These are phyloP conservation scores for Todiramphus chloris DNA, from an alignment of 2,113 vertebrate species.

Conservation along the genomic window DNA sequence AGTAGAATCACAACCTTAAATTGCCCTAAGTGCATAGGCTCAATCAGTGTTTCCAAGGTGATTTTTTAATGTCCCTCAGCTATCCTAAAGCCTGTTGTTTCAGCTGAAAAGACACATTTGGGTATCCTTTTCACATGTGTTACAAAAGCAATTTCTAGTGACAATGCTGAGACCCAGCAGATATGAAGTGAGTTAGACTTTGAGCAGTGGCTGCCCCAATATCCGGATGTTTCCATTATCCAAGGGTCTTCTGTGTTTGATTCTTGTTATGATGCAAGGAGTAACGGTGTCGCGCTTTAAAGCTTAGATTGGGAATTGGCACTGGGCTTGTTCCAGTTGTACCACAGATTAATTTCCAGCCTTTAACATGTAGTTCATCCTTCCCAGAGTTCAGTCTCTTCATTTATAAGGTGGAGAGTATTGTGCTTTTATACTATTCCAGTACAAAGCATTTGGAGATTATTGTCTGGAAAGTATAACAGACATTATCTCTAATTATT, in stretches of 20 bases:
- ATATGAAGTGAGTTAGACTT: neutral
- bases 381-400: neutral
- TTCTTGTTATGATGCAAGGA: neutral
- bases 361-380: neutral
- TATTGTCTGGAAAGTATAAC: neutral
- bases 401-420: neutral
- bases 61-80: neutral
- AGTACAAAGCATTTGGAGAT: neutral
- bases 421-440: neutral
- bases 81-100: neutral
- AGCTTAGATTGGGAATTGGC: neutral
- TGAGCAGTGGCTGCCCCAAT: neutral
- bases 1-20: neutral
- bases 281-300: neutral
- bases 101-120: neutral
- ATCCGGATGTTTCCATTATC: neutral
- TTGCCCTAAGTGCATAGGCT: neutral
- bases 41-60: neutral
- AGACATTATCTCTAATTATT: neutral
- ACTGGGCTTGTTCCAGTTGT: neutral
- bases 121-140: neutral
- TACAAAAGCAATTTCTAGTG: neutral
- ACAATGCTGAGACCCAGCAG: neutral
- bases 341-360: neutral
- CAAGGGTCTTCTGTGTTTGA: neutral